phyloP scores from a whole-genome alignment of 1,140 invertebrate species.

The Aleiodes sp. region DNA sequence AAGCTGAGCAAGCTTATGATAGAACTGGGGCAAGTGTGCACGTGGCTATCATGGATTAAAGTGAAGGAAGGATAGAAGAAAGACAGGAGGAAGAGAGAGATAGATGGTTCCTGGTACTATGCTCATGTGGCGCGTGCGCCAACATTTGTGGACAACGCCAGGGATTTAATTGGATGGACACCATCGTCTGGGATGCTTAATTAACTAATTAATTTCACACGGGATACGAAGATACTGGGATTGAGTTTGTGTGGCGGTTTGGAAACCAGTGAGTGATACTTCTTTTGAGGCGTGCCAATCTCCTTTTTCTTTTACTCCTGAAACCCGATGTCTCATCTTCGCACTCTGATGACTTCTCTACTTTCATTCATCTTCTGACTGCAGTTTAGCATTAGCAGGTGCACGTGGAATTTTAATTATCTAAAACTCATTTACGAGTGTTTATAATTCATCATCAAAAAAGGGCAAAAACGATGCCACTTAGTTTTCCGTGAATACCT shows the following conservation, averaged over 20 bases:
- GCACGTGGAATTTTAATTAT: too few relatives aligned
- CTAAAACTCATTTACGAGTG: too few relatives aligned
- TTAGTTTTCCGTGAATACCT: too few relatives aligned
- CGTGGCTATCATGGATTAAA: too few relatives aligned
- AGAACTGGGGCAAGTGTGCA: too few relatives aligned
- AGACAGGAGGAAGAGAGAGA: too few relatives aligned
- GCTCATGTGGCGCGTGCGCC: neutral
- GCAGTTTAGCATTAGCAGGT: too few relatives aligned
- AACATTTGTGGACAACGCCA: slow-evolving; percentile 34
- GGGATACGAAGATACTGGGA: neutral
- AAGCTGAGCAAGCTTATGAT: too few relatives aligned
- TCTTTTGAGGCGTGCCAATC: slow-evolving; percentile 1
- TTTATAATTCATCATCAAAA: too few relatives aligned
- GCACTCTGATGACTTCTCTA: slow-evolving; percentile 11
- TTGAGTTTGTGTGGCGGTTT: neutral
- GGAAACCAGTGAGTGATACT: neutral
- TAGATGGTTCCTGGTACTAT: neutral
- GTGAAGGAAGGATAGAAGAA: too few relatives aligned
- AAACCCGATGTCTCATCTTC: neutral
- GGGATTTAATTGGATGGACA: slow-evolving; percentile 63
- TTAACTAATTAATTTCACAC: slow-evolving; percentile 64
- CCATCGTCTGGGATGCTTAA: slow-evolving; percentile 55
- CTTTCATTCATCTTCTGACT: slow-evolving; percentile 13
- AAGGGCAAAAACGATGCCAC: too few relatives aligned
- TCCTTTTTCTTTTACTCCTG: neutral